Evolutionary conservation across 2,113 vertebrate genomes (phyloP).

Genomic region (Mastomys coucha): DNA sequence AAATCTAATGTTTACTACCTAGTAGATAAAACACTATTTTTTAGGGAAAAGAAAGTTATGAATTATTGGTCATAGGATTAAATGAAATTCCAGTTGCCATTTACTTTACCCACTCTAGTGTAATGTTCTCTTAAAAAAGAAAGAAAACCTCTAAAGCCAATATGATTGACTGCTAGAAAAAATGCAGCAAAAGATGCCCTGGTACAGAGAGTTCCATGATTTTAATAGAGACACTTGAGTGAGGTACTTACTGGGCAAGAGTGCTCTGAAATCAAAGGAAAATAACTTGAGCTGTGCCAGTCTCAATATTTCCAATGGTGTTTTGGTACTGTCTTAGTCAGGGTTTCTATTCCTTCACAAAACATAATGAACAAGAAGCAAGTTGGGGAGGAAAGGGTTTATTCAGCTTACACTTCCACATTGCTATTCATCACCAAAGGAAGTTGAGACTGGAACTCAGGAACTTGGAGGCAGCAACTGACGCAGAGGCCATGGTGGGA

Average conservation of each 20-base stretch:
- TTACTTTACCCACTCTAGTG: conserved; percentile 67
- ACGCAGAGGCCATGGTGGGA: too few species aligned
- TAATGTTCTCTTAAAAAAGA: conserved; percentile 68
- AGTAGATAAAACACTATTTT: conserved; percentile 60
- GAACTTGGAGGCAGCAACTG: too few species aligned
- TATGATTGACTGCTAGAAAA: neutral
- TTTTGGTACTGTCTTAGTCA: neutral
- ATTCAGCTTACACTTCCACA: too few species aligned
- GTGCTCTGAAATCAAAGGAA: neutral
- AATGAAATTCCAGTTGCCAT: conserved; percentile 70
- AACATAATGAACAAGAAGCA: too few species aligned
- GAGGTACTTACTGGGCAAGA: neutral
- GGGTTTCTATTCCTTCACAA: too few species aligned
- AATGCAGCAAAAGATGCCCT: neutral
- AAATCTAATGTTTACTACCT: conserved; percentile 58
- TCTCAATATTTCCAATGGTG: accelerated
- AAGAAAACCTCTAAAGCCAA: conserved; percentile 60
- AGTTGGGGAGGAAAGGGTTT: too few species aligned
- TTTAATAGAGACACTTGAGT: neutral
- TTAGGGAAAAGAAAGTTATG: conserved; percentile 49
- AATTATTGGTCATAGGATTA: conserved; percentile 64
- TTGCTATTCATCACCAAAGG: too few species aligned
- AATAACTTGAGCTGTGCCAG: neutral
- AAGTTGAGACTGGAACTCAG: too few species aligned
- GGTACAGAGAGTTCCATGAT: neutral